phyloP scores from a whole-genome alignment of 2,888 invertebrate genomes.

The Lymantria dispar region DNA sequence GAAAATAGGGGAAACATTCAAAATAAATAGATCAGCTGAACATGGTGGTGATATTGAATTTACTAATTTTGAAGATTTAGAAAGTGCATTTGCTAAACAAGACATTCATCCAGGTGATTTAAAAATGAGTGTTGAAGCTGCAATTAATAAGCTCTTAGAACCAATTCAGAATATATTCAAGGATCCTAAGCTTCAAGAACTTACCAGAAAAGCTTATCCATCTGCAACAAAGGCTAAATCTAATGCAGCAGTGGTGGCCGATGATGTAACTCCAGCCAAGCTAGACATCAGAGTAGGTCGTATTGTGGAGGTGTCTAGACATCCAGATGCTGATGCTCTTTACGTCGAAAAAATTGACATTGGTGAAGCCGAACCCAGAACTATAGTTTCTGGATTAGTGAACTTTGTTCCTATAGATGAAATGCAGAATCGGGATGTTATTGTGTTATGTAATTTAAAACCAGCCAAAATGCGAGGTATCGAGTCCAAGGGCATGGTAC shows the following conservation, averaged over 20 bases:
- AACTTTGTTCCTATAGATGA: constrained; percentile 95
- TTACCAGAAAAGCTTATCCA: constrained; percentile 93
- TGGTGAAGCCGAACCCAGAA: constrained; percentile 88
- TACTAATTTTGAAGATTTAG: constrained; percentile 88
- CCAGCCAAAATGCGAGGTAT: constrained; percentile 97
- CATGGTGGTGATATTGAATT: constrained; percentile 91
- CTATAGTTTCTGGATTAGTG: constrained; percentile 94
- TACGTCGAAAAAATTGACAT: constrained; percentile 97
- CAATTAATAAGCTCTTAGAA: constrained; percentile 92
- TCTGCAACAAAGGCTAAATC: constrained; percentile 84
- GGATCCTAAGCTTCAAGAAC: constrained; percentile 88
- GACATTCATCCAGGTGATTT: constrained; percentile 97
- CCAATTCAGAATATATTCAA: constrained; percentile 95
- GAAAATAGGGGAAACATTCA: constrained; percentile 86
- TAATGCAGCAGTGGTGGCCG: constrained; percentile 53
- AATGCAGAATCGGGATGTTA: constrained; percentile 94
- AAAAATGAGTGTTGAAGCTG: constrained; percentile 91
- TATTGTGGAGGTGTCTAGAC: constrained; percentile 90
- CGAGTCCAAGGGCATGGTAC: constrained; percentile 95
- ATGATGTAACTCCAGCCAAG: constrained; percentile 87
- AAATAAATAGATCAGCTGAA: constrained; percentile 86
- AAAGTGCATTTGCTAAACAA: constrained; percentile 90
- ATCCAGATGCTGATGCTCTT: constrained; percentile 95
- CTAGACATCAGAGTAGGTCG: constrained; percentile 94
- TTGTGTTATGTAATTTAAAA: constrained; percentile 97